Base-by-base conservation (phyloP, 2,113 vertebrate genomes). In the pig (Sus scrofa) region DNA sequence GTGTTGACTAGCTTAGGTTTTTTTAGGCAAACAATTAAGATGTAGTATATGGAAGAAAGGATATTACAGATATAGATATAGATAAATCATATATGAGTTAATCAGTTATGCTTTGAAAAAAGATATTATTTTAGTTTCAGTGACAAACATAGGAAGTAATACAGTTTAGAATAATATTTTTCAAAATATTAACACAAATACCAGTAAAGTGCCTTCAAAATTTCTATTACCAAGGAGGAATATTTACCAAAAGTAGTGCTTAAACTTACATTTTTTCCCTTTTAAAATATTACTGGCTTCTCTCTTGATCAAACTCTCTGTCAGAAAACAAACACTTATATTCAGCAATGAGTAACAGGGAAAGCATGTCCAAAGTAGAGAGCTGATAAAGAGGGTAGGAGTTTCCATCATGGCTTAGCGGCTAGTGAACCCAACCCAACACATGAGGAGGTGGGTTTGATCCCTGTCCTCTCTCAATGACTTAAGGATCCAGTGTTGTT, bases 171-270 rank as follows among this genome's bases (percentile, higher is more conserved):
- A 34, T 50, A 62, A 54, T 44, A 27, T 67, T 94, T 60, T 54
- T 79, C 30, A 89, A 81, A 92, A 56, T 85, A 54, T 22, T 58
- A 84, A 73, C 24, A 44, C 50, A 68, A 92, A 81, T 62, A 63
- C 10, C 56, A 62, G 20, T 82, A 65, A 60, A 89, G 6, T 81
- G 14, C 24, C 32, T 81, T 70, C 39, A 78, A 19, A 60, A 20
- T 34, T 54, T 62, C 32, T 73, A 8, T 37, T 79, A 56, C 20
- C 18, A 39, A 87, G 16, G 15, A 87, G n/a, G 12, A 90, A n/a
- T 81, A 39, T 81, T 94, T 95, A 34, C 32, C 26, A 75, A 39
- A 77, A 16, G 4, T 56, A 63, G 34, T 32, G 24, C 14, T 70
- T 88, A 52, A 50, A 54, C 58, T 67, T 95, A 54, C 19, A 79